Conservation (phyloP, 2,888 invertebrate genomes). For the Dasypogon diadema region DNA sequence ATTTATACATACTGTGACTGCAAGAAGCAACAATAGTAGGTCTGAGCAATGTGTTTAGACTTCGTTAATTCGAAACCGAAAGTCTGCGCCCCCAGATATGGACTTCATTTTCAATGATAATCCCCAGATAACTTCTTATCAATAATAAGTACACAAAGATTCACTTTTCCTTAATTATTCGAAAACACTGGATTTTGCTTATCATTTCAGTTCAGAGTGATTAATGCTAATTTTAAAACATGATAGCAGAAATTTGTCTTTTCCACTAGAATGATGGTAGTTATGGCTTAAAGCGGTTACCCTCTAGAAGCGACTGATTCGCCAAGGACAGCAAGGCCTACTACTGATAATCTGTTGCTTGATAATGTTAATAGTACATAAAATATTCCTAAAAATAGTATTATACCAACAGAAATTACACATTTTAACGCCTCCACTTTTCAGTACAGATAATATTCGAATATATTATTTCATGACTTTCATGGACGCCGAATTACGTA, state of each 20-base stretch:
- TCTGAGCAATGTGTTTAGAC: slow-evolving; percentile 38
- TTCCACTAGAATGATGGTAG: not conserved
- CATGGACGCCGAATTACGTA: not conserved
- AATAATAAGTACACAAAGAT: slow-evolving; percentile 51
- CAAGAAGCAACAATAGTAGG: slow-evolving; percentile 31
- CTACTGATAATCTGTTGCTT: no score
- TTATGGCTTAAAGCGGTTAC: not conserved
- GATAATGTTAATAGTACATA: no score
- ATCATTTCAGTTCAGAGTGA: slow-evolving; percentile 41
- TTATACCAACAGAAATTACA: no score
- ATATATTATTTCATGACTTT: no score
- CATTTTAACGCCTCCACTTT: no score
- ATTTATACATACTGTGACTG: slow-evolving; percentile 10
- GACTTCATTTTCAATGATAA: slow-evolving; percentile 50
- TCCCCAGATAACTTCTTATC: slow-evolving; percentile 54
- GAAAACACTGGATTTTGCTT: slow-evolving; percentile 37
- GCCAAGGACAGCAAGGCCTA: slow-evolving; percentile 15
- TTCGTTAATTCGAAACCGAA: slow-evolving; percentile 52
- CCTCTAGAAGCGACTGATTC: not conserved
- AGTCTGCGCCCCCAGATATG: slow-evolving; percentile 55
- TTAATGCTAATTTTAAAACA: slow-evolving; percentile 52
- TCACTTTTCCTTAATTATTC: slow-evolving; percentile 54
- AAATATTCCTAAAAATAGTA: no score
- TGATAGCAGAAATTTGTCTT: slow-evolving; percentile 7
- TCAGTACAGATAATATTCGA: no score